Conservation (phyloP, 2,888 invertebrate species). For the Halocaridina rubra region DNA sequence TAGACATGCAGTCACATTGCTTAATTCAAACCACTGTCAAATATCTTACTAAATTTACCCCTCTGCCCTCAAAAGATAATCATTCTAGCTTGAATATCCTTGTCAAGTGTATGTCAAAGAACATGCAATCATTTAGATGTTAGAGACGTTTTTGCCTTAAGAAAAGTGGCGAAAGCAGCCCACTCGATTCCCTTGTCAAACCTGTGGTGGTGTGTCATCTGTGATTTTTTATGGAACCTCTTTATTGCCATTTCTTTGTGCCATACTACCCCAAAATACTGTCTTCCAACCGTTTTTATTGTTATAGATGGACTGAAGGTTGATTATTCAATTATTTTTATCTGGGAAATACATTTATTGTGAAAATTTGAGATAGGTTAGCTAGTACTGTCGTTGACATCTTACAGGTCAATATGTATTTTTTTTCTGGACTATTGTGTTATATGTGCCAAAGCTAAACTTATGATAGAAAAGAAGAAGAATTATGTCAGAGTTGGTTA, state of each 20-base stretch:
- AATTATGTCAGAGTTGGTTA: too few species aligned
- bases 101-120: not conserved
- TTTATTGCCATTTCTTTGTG: not conserved
- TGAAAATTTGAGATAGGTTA: too few species aligned
- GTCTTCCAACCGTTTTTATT: not conserved
- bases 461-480: too few species aligned
- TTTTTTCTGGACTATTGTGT: too few species aligned
- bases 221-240: slow-evolving; percentile 20
- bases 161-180: not conserved
- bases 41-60: not conserved
- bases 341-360: too few species aligned
- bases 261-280: not conserved
- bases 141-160: not conserved
- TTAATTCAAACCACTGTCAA: not conserved
- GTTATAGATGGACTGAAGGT: not conserved
- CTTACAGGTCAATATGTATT: too few species aligned
- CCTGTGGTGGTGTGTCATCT: slow-evolving; percentile 44
- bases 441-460: too few species aligned
- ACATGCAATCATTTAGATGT: not conserved
- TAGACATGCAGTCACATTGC: too few species aligned
- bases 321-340: not conserved
- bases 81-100: not conserved
- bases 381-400: too few species aligned
- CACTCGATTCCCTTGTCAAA: slow-evolving; percentile 3
- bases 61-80: not conserved